These are phyloP conservation scores for Lissocephala sabroskyi DNA, from an alignment of 2,888 invertebrate genomes.

Conservation along the genomic window DNA sequence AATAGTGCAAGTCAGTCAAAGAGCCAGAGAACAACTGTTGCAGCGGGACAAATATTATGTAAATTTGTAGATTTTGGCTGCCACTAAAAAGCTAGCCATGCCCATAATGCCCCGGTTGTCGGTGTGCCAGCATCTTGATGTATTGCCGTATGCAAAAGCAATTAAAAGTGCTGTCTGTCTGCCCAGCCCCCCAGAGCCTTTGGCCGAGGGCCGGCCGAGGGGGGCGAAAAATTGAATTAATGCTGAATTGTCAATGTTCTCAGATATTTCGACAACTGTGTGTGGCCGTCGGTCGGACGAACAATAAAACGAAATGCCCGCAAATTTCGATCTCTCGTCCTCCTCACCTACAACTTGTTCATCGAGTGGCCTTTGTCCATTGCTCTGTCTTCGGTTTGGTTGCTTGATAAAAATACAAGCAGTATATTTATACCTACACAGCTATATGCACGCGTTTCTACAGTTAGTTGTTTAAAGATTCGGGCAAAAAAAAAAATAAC, in stretches of 20 bases:
- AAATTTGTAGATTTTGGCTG: constrained; percentile 30
- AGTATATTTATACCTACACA: constrained; percentile 4
- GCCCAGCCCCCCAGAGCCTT: too few species aligned
- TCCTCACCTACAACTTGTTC: constrained; percentile 59
- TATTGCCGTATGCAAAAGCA: constrained; percentile 64
- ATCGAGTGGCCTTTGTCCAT: constrained; percentile 37
- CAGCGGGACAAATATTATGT: constrained; percentile 36
- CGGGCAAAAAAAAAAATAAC: constrained; percentile 50
- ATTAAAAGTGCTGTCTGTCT: constrained; percentile 60
- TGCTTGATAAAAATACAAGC: neutral
- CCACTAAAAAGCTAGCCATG: constrained; percentile 23
- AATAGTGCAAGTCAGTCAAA: constrained; percentile 57
- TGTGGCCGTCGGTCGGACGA: too few species aligned
- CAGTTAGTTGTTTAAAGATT: constrained; percentile 61
- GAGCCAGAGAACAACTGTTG: constrained; percentile 10
- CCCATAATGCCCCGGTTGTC: constrained; percentile 42
- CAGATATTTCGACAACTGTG: constrained; percentile 17
- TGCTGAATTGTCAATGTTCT: constrained; percentile 20
- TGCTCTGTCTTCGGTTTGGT: constrained; percentile 38
- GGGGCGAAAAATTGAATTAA: constrained; percentile 4
- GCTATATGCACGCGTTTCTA: constrained; percentile 36
- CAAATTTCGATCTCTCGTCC: constrained; percentile 17
- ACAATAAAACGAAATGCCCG: constrained; percentile 27
- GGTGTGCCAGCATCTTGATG: constrained; percentile 46
- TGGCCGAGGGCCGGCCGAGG: too few species aligned